Evolutionary conservation across 2,888 invertebrate species (phyloP).

Genomic region (Craniophora ligustri): DNA sequence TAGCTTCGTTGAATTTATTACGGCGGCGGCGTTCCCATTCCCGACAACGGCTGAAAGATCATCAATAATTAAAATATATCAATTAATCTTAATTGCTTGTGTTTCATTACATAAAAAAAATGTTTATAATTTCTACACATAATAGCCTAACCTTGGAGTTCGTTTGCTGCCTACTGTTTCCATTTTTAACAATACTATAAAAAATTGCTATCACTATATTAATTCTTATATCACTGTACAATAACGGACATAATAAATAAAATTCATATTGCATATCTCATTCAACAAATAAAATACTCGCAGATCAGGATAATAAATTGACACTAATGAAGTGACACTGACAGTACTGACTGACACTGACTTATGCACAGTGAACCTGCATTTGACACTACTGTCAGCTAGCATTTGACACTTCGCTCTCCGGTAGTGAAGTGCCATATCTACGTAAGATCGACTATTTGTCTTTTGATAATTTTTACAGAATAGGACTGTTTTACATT

Average conservation of each 20-base stretch:
- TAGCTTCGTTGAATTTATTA: constrained; percentile 89
- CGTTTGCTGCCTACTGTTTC: constrained; percentile 66
- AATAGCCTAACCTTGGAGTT: constrained; percentile 67
- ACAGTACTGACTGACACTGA: no score
- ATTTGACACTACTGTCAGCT: no score
- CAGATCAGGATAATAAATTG: no score
- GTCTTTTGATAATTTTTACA: no score
- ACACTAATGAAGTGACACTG: no score
- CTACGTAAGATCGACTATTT: no score
- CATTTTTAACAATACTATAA: constrained; percentile 51
- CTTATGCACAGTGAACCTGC: no score
- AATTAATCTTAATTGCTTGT: background rate
- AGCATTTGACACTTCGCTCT: no score
- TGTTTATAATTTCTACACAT: constrained; percentile 3
- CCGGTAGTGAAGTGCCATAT: no score
- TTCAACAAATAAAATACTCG: background rate
- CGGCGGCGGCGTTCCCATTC: constrained; percentile 92
- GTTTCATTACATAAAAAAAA: background rate
- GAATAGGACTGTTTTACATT: no score
- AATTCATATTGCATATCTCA: background rate
- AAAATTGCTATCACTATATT: background rate
- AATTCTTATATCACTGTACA: no score
- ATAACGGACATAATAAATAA: no score
- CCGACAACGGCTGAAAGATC: constrained; percentile 87
- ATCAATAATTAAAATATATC: background rate